A percentile compares a stretch with the other conserved stretches of the same genome.
Conservation (phyloP, 2,113 vertebrate species). For the Oncorhynchus nerka region DNA sequence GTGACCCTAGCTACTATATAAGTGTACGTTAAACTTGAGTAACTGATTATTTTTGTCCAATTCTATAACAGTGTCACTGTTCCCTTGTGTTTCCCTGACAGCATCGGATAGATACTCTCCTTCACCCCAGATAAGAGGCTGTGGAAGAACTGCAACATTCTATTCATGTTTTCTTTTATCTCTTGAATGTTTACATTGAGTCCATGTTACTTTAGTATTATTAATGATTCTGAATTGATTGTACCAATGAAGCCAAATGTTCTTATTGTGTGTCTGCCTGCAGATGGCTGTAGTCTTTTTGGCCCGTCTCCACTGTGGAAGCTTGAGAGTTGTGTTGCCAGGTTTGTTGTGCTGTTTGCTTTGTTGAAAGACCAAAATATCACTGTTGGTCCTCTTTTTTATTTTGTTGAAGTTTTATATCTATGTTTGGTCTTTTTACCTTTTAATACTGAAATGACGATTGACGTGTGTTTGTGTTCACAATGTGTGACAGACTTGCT, state of each 20-base stretch:
- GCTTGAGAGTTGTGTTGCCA: background rate
- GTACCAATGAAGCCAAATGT: background rate
- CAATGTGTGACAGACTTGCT: background rate
- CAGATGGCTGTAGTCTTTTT: background rate
- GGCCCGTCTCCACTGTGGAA: background rate
- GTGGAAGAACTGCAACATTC: background rate
- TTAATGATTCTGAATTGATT: no score
- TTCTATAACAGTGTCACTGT: background rate
- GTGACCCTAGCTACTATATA: background rate
- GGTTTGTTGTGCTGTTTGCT: background rate
- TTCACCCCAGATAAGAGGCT: background rate
- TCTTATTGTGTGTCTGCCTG: background rate
- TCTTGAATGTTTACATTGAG: background rate
- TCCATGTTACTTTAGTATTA: background rate
- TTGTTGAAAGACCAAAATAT: background rate
- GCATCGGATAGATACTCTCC: background rate
- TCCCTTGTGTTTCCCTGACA: background rate
- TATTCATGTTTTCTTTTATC: background rate
- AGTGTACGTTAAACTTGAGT: background rate
- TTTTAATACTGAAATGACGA: background rate
- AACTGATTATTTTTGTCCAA: background rate
- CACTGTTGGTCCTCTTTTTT: background rate
- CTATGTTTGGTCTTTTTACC: background rate
- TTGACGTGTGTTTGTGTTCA: background rate
- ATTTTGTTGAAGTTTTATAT: background rate